Evolutionary conservation across 2,888 invertebrate genomes (phyloP), one percentile per base, ranked within the genome.

Genomic region (Meta bourneti): DNA sequence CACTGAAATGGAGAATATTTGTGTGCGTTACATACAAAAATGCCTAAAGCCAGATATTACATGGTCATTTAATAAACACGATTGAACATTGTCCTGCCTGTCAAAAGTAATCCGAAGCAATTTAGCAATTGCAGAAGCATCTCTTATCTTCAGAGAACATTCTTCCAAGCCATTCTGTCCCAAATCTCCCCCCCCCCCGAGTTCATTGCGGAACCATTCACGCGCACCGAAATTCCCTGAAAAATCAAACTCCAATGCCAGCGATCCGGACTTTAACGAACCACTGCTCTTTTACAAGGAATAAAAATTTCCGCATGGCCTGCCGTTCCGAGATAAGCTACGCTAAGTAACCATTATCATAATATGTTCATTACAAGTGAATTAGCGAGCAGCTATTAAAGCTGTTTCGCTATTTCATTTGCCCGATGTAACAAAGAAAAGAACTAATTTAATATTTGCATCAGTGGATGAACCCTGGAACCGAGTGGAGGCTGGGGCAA

Each of bases 361-460:
- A 87, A 87, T 87, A 72, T 87, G 87, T 87, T 87, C 87, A 87
- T 87, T 87, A 79, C 79, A 72, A 79, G 87, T 80, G 87, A 87
- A 79, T 80, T 72, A 87, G 79, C 87, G 48, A 70, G 79, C 75
- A 54, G 78, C 87, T 79, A 79, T 71, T 86, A 86, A 86, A 77
- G 78, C 49, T 72, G 78, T 72, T 79, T 87, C 80, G 79, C 52
- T 72, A 86, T 86, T 86, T 61, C 85, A 70, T 79, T 87, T 79
- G 79, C 69, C 75, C 74, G 20, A 48, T 69, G 61, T 78, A 87
- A 87, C 79, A 79, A 87, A 87, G 85, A 86, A 80, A 52, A 16
- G 61, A 16, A 72, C 79, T 87, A 87, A 87, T 87, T 87, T 79
- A 79, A 87, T 87, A 80, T 78, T 70, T 78, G 85, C 82, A 71